Evolutionary conservation across 2,888 invertebrate genomes (phyloP), one percentile per base, ranked within the genome.

Genomic region (Arctia plantaginis): DNA sequence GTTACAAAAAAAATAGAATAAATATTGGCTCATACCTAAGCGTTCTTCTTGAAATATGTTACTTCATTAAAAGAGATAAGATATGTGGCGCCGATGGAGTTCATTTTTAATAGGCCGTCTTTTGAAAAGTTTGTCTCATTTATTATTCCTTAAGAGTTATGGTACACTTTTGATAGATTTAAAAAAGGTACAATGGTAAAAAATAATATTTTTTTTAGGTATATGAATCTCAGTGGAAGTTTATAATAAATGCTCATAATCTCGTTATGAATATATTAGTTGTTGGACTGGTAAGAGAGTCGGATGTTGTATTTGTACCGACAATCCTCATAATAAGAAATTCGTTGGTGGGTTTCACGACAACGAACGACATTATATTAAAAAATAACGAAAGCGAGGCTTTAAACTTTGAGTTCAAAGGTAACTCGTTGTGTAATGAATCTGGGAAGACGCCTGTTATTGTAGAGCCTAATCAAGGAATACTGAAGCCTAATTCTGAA

Each of bases 141-240:
- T 35, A 35, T 6, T 35, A 35, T 35, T 35, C 35, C 35, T 35
- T 35, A 35, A 35, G 35, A 35, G 6, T n/a, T n/a, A n/a, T n/a
- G n/a, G n/a, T n/a, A n/a, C n/a, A n/a, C n/a, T n/a, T 3, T 35
- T 35, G 35, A 3, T 35, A 35, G 35, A 35, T 6, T 35, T 6
- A 35, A 20, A 20, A 47, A 47, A 47, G 4, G 18, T 47, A 20
- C 20, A 47, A 47, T 47, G 0, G 20, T 47, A 20, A 20, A 47
- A 27, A 27, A 6, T 15, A 1, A 65, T 27, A 41, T n/a, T 39
- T 39, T 30, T 78, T 76, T 62, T 68, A 95, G 88, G 92, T 95
- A 6, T 97, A 96, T 78, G 97, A 97, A 90, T 97, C 97, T 0
- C 96, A 96, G 86, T 97, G 97, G 97, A 96, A 94, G 81, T 97